Evolutionary conservation across 2,113 vertebrate species (phyloP).

Genomic region (Sterna hirundo): DNA sequence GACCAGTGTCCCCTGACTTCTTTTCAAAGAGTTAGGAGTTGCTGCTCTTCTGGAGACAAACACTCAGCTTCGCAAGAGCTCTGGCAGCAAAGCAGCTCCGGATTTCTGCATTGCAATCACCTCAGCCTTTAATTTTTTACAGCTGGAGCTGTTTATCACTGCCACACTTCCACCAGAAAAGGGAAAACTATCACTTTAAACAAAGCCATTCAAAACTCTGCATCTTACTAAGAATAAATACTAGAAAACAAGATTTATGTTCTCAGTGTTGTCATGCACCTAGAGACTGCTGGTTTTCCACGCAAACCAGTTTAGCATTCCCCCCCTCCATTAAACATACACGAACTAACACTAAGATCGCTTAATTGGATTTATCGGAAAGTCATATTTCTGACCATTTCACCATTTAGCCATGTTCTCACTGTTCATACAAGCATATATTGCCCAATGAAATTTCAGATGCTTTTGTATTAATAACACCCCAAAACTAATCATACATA

Average conservation of each 20-base stretch:
- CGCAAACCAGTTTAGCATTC: background rate
- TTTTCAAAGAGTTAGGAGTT: background rate
- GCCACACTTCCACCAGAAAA: background rate
- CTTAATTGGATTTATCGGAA: background rate
- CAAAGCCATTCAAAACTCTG: background rate
- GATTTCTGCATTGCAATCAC: conserved; percentile 4
- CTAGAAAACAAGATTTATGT: background rate
- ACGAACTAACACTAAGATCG: accelerated
- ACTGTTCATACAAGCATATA: background rate
- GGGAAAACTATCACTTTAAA: conserved; percentile 16
- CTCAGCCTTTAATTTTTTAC: conserved; percentile 15
- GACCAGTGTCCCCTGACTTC: background rate
- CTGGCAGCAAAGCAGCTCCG: background rate
- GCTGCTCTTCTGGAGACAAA: background rate
- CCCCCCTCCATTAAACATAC: background rate
- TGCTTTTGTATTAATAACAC: background rate
- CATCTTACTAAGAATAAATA: conserved; percentile 22
- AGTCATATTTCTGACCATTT: background rate
- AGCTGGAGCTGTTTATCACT: conserved; percentile 48
- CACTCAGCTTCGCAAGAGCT: background rate
- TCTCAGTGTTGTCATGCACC: background rate
- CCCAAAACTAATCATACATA: background rate
- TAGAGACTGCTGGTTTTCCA: background rate
- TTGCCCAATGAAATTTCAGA: background rate
- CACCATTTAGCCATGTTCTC: background rate